Base-by-base conservation (phyloP, 2,888 invertebrate species). In the Anticlea derivata region DNA sequence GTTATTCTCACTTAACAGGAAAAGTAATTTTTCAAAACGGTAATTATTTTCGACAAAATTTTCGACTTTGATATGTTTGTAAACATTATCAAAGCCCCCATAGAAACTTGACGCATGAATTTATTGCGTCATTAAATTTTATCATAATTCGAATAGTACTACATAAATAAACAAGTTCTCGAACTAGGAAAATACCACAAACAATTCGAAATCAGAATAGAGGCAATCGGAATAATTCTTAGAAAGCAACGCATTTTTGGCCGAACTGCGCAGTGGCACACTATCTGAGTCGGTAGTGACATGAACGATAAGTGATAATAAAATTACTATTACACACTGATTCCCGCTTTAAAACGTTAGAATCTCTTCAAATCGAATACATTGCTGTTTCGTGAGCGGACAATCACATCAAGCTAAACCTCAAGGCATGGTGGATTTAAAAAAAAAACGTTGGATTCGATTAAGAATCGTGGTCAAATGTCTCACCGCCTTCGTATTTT, bases 251-350 rank as follows among this genome's bases (percentile, higher is more conserved):
- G 68, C 66, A 73, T 74, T 78, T 79, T 73, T 67, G 63, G 55
- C 48, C 58, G 63, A 80, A 86, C 74, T 87, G 80, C 87, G 88
- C 83, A 86, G 83, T 80, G 75, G 70, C 75, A 76, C 59, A 61
- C 78, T 85, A 85, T 85, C 83, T 78, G 71, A 75, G 75, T 77
- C 74, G 75, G 64, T 72, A 70, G 73, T 78, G 76, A 76, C 78
- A 71, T 71, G 70, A 69, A 72, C 73, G 78, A 84, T 84, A 79
- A 79, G 80, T 73, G 77, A 84, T 82, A 80, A 82, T 80, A 80
- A 80, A 80, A 76, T 68, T 67, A 75, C 76, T 75, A 76, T 13
- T 61, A 67, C 55, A 62, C 52, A 48, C 65, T 63, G 65, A 60
- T 66, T 64, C 55, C 60, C 50, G 40, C 63, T 68, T 65, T 60